Evolutionary conservation across 2,113 vertebrate species (phyloP), one percentile per base, ranked within the genome.

Genomic region (Zapus hudsonius): DNA sequence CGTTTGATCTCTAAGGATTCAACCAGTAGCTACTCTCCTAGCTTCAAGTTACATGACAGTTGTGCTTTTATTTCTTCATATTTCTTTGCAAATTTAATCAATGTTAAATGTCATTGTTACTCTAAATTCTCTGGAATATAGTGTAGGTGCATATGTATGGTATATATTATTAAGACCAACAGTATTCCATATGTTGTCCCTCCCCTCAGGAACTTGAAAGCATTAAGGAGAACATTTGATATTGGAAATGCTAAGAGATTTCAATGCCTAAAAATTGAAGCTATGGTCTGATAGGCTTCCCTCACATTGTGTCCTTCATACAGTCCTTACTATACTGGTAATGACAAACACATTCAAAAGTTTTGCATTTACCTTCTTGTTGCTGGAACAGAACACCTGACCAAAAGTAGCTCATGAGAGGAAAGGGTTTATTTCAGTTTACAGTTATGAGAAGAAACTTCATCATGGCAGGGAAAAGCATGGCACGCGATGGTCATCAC

Each of bases 41-140:
- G 82, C 70, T 31, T 84, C 57, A 52, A 82, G 63, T 87, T 89
- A 67, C 59, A 66, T 74, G 57, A 87, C 84, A 90, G 63, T 64
- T 74, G 91, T 42, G 69, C 42, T 92, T 89, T 72, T 36, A 78
- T 92, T 96, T 90, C 61, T 82, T 93, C 6, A 91, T 90, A 91
- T 93, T 15, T 84, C 74, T 95, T 86, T 96, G 84, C 57, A 95
- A 93, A 89, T 93, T 91, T 95, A 84, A 67, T 94, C 70, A 70
- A 31, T 89, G 84, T 82, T 94, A 91, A 96, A 86, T 73, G 52
- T 36, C 63, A 89, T 7, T 29, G 27, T 83, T 85, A 70, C 63
- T 94, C 74, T 42, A 90, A 81, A 92, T 88, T 95, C 79, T 80
- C 40, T 82, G 78, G 89, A 66, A 64, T 40, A 85, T 82, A 73